Evolutionary conservation across 37 sponge, comb jelly and placozoan species (phyloP), one percentile per base, ranked within the genome.

Genomic region (Lycopodina hypogea): DNA sequence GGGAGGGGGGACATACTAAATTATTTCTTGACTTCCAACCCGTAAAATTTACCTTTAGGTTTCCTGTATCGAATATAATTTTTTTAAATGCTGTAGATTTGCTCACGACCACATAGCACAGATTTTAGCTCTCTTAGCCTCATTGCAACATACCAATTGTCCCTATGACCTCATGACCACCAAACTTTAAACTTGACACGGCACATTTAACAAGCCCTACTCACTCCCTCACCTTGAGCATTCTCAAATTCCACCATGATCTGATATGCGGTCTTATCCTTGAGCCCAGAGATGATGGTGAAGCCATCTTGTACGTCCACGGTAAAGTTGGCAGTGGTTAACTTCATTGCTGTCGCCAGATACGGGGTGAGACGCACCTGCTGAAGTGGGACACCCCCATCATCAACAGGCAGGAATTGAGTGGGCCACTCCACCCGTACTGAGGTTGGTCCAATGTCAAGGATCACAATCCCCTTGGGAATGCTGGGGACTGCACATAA

Each of bases 401-500:
- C 56, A 42, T 80, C 60, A 35, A 21, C 3, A 37, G 69, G 42
- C 6, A 68, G 42, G 4, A 42, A 1, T 4, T 68, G 52, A 48
- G 42, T 21, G 35, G 53, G 42, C 56, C 42, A 80, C 71, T 72
- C 66, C 30, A 81, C 61, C 18, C 35, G 73, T 2, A 64, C 74
- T 11, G 82, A 81, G 65, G 33, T 30, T 0, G 82, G 38, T 23
- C 70, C 60, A 9, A 81, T n/a, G 7, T 81, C 62, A 0, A 60
- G 14, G 3, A 57, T 14, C 1, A 33, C 38, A 29, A 80, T 60
- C 11, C 55, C 42, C 1, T 24, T 9, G 19, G 71, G 81, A 40
- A 59, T 71, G 55, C 42, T 56, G 7, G 81, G 81, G n/a, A 42
- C 81, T 80, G 71, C 26, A 66, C n/a, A n/a, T n/a, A n/a, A n/a